Percentiles rank a stretch among this genome's conserved stretches.
Evolutionary conservation across 1,140 invertebrate genomes (phyloP).

Genomic region (Drosophila truncata): DNA sequence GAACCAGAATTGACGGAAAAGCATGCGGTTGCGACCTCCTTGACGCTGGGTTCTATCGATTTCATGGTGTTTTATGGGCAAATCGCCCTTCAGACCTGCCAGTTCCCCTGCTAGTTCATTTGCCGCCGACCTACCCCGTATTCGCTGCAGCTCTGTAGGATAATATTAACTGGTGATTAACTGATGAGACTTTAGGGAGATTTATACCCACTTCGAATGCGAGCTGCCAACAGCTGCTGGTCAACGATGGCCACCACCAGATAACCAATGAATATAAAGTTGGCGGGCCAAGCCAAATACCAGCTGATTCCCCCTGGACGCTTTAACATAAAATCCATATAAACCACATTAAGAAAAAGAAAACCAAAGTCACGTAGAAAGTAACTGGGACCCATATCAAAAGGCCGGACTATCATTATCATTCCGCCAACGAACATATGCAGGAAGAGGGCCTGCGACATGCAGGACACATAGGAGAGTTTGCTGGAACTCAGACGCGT

Average conservation of each 20-base stretch:
- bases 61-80: background rate
- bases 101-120: background rate
- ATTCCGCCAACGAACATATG: conserved; percentile 23
- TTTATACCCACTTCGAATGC: conserved; percentile 4
- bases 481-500: background rate
- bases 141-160: background rate
- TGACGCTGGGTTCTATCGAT: background rate
- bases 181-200: background rate
- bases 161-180: background rate
- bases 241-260: conserved; percentile 23
- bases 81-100: background rate
- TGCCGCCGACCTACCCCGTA: no score
- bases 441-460: conserved; percentile 24
- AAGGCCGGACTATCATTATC: conserved; percentile 29
- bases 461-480: background rate
- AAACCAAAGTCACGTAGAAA: conserved; percentile 38
- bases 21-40: background rate
- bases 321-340: conserved; percentile 34
- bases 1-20: conserved; percentile 25
- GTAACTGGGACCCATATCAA: conserved; percentile 6
- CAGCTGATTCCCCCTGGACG: background rate
- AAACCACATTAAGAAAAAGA: conserved; percentile 23
- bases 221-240: conserved; percentile 9
- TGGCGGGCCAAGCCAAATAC: background rate
- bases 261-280: conserved; percentile 15